Conservation (phyloP, 2,113 vertebrate species). For the Acanthochromis polyacanthus region DNA sequence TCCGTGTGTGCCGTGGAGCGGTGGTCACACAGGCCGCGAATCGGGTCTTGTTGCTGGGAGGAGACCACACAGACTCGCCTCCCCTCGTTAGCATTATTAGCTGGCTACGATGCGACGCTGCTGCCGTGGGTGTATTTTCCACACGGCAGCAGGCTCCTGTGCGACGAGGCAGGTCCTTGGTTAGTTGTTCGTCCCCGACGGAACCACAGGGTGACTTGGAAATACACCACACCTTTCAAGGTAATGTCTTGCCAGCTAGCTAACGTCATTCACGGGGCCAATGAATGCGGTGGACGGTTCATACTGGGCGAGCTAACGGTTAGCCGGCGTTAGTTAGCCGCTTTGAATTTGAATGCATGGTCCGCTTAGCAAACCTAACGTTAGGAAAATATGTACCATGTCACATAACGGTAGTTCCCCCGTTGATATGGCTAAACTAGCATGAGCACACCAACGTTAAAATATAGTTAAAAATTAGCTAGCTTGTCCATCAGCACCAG, state of each 20-base stretch:
- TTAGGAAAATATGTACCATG: conserved; percentile 1
- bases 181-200: conserved; percentile 42
- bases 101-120: conserved; percentile 76
- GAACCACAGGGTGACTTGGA: conserved; percentile 61
- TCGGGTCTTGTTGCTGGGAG: conserved; percentile 80
- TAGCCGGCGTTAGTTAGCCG: conserved; percentile 45
- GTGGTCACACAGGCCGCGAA: conserved; percentile 74
- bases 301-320: conserved; percentile 52
- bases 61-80: conserved; percentile 68
- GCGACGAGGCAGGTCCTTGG: conserved; percentile 49
- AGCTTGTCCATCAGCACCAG: background rate
- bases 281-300: conserved; percentile 32
- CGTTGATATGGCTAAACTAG: background rate
- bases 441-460: background rate
- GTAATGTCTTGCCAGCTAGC: conserved; percentile 67
- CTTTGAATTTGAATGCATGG: conserved; percentile 29
- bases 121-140: conserved; percentile 55
- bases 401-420: background rate
- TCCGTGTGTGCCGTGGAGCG: conserved; percentile 52
- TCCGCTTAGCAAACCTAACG: conserved; percentile 6
- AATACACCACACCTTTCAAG: conserved; percentile 72
- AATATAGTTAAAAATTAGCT: background rate
- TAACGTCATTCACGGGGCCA: conserved; percentile 59
- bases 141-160: conserved; percentile 54
- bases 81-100: conserved; percentile 66